Percentiles rank a stretch among this genome's conserved stretches.
phyloP scores from a whole-genome alignment of 2,797 vertebrate genomes.

The Apogon talboti region DNA sequence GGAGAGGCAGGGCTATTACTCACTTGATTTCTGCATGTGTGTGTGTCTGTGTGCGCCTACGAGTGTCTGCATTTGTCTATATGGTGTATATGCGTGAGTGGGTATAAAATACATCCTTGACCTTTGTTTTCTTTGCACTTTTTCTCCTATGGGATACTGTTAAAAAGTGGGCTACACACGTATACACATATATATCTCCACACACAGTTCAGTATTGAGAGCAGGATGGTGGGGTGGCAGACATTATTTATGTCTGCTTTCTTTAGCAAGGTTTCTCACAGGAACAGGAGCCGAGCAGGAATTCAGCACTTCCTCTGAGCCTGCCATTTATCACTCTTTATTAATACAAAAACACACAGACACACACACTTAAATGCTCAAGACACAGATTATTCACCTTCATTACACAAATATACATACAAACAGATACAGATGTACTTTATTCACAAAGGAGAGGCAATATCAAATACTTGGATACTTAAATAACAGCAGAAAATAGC shows the following conservation, averaged over 20 bases:
- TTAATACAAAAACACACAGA: conserved; percentile 43
- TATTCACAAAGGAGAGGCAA: too few relatives aligned
- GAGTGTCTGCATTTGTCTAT: too few relatives aligned
- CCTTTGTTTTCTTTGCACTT: conserved; percentile 58
- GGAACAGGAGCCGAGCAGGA: conserved; percentile 79
- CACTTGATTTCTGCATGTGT: conserved; percentile 9
- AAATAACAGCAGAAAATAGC: neutral
- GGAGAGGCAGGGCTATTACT: conserved; percentile 41
- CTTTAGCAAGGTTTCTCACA: conserved; percentile 83
- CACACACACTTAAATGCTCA: conserved; percentile 9
- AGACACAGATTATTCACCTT: neutral
- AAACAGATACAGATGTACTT: neutral
- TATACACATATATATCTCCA: conserved; percentile 3
- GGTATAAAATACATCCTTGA: conserved; percentile 44
- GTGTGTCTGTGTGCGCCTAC: neutral
- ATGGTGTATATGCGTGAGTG: neutral
- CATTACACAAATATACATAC: neutral
- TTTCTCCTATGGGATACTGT: conserved; percentile 45
- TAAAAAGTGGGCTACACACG: conserved; percentile 33
- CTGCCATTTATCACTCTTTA: conserved; percentile 81
- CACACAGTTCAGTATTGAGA: conserved; percentile 21
- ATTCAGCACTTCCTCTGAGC: conserved; percentile 79
- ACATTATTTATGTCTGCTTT: conserved; percentile 83
- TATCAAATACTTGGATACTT: neutral
- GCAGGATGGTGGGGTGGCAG: conserved; percentile 72